Evolutionary conservation across 2,113 vertebrate species (phyloP).

Genomic region (Engraulis encrasicolus): DNA sequence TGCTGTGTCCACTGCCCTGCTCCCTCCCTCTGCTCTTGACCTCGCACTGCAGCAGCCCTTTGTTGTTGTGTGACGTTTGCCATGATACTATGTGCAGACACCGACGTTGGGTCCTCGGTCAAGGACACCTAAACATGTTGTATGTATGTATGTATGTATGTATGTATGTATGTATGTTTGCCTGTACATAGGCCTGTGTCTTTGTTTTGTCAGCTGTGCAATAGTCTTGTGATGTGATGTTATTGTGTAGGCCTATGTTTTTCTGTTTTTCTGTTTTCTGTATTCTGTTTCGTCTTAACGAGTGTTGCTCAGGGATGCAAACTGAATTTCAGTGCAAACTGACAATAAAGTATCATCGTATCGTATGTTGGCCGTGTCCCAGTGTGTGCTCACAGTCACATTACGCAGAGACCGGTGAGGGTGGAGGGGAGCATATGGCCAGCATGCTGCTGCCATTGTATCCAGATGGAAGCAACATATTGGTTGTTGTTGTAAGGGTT

Average conservation of each 20-base stretch:
- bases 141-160: too few species aligned
- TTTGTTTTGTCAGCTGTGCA: too few species aligned
- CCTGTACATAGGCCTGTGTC: too few species aligned
- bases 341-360: too few species aligned
- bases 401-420: background rate
- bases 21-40: background rate
- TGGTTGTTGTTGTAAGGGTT: background rate
- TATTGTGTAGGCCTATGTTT: too few species aligned
- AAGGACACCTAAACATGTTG: background rate
- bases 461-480: constrained; percentile 3
- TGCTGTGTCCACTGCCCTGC: background rate
- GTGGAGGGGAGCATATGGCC: background rate
- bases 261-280: too few species aligned
- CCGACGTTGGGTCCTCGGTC: background rate
- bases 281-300: too few species aligned
- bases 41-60: background rate
- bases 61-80: background rate
- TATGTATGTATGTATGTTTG: too few species aligned
- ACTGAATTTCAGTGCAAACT: too few species aligned
- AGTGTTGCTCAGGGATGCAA: too few species aligned
- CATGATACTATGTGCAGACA: background rate
- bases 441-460: background rate
- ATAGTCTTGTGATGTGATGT: too few species aligned
- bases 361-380: background rate
- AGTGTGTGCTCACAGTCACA: constrained; percentile 1